Percentiles rank a stretch among this genome's conserved stretches.
Evolutionary conservation across 2,113 vertebrate genomes (phyloP).

Genomic region (Nicator chloris): DNA sequence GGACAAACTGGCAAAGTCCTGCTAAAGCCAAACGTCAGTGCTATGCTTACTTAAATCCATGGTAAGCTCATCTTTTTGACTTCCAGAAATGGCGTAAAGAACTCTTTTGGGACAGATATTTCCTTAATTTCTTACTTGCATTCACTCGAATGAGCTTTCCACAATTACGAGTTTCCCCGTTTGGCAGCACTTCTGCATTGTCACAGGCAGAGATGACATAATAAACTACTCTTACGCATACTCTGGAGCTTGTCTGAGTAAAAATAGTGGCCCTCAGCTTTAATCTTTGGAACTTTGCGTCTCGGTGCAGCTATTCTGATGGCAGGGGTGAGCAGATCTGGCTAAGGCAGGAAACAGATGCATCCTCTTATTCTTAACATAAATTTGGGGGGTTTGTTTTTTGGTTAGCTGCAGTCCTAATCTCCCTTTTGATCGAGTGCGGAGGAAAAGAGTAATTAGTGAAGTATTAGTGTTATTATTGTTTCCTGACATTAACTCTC

Average conservation of each 20-base stretch:
- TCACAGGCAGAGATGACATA: conserved; percentile 27
- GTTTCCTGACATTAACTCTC: conserved; percentile 75
- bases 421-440: conserved; percentile 68
- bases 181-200: conserved; percentile 33
- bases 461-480: conserved; percentile 79
- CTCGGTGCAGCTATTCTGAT: conserved; percentile 50
- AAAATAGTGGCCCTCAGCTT: conserved; percentile 55
- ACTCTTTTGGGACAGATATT: not conserved
- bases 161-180: not conserved
- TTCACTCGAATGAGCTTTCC: conserved; percentile 12
- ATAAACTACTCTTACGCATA: conserved; percentile 13
- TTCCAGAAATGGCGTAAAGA: not conserved
- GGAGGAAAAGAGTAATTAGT: conserved; percentile 79
- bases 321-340: conserved; percentile 61
- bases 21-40: not conserved
- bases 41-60: not conserved
- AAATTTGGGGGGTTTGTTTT: conserved; percentile 52
- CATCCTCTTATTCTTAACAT: conserved; percentile 72
- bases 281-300: conserved; percentile 39
- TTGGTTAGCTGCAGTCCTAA: conserved; percentile 60
- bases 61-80: not conserved
- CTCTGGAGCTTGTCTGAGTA: not conserved
- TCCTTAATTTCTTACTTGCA: not conserved
- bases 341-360: conserved; percentile 78
- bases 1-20: not conserved